Conservation (phyloP, 2,113 vertebrate species). For the Calyptomena viridis region DNA sequence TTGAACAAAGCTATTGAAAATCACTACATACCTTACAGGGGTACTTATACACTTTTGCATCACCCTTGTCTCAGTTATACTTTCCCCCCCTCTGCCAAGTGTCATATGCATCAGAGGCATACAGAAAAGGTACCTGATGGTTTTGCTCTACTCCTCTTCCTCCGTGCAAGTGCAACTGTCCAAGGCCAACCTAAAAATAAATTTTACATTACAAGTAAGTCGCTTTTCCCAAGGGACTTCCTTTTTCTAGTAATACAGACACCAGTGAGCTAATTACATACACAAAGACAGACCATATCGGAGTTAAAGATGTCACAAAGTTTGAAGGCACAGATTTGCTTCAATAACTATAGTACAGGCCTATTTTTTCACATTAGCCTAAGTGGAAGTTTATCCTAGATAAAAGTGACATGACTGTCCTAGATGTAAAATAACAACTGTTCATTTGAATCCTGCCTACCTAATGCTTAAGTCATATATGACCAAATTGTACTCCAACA, state of each 20-base stretch:
- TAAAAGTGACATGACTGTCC: neutral
- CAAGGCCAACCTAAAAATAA: conserved; percentile 87
- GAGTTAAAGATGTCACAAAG: neutral
- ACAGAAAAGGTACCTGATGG: conserved; percentile 83
- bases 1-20: neutral
- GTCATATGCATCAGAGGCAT: neutral
- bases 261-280: neutral
- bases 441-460: neutral
- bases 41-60: neutral
- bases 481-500: neutral
- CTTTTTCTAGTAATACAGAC: neutral
- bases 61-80: neutral
- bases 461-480: neutral
- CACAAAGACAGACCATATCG: neutral
- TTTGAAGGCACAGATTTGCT: neutral
- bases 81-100: neutral
- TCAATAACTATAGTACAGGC: neutral
- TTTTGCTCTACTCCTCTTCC: conserved; percentile 98
- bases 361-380: neutral
- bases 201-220: neutral
- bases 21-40: neutral
- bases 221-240: neutral
- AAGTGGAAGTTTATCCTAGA: neutral
- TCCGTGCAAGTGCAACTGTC: conserved; percentile 94
- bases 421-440: neutral